phyloP scores from a whole-genome alignment of 92 coral and sea anemone genomes.

The Epizoanthus scotinus region DNA sequence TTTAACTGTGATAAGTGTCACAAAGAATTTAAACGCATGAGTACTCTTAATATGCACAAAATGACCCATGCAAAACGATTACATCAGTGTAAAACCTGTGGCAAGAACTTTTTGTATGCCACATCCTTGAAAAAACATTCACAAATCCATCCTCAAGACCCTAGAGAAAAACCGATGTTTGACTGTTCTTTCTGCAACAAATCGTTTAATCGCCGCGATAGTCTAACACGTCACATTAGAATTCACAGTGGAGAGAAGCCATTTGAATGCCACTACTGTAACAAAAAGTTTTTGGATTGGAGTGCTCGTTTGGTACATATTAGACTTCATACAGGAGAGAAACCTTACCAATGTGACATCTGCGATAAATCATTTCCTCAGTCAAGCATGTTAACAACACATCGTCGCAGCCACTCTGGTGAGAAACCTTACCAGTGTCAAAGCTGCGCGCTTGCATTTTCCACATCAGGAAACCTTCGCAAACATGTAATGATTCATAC shows the following conservation, averaged over 20 bases:
- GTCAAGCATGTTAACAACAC: slow-evolving; percentile 6
- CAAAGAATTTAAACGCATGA: slow-evolving; percentile 16
- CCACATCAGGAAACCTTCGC: slow-evolving; percentile 8
- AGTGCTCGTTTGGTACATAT: background rate
- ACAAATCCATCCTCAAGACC: background rate
- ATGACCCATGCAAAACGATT: background rate
- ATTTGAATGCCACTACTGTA: slow-evolving; percentile 14
- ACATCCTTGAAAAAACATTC: background rate
- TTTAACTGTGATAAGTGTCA: slow-evolving; percentile 4
- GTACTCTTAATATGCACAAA: slow-evolving; percentile 13
- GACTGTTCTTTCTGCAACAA: slow-evolving; percentile 4
- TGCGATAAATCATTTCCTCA: slow-evolving; percentile 6
- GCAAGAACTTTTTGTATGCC: slow-evolving; percentile 6
- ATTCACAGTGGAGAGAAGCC: slow-evolving; percentile 21
- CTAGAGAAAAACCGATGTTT: background rate
- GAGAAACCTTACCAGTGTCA: slow-evolving; percentile 1
- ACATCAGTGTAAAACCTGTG: background rate
- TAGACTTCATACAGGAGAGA: slow-evolving; percentile 12
- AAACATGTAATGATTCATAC: slow-evolving; percentile 17
- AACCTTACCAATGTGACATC: slow-evolving; percentile 17
- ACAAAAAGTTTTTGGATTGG: slow-evolving; percentile 10
- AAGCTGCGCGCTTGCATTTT: slow-evolving; percentile 12
- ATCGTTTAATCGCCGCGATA: background rate
- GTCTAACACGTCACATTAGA: slow-evolving; percentile 10
- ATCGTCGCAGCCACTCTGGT: slow-evolving; percentile 18